Base-by-base conservation (phyloP, 2,888 invertebrate genomes). In the Tholera decimalis region DNA sequence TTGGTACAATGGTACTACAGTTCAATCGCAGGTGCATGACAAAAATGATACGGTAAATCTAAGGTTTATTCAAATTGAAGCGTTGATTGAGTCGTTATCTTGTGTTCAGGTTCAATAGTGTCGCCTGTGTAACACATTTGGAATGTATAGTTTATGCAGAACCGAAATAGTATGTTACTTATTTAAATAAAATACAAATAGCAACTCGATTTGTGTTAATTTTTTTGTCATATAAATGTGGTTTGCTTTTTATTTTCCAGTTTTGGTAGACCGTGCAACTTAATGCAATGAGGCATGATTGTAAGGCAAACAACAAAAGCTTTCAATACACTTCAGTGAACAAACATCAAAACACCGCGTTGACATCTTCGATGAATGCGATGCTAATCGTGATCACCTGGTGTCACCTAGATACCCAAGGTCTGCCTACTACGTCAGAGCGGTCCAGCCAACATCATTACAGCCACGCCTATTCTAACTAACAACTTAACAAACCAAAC, bases 351-450 rank as follows among this genome's bases (percentile, higher is more conserved):
- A 73, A 57, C 43, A 50, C 6, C 22, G 55, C 41, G 51, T 74
- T 64, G 62, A 58, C 66, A 67, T 79, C 77, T 79, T 70, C 70
- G 22, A 43, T 44, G 63, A 60, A 65, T 70, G 46, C 37, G 47
- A 62, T 46, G 46, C 47, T 74, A 70, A 79, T 77, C 70, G 30
- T 43, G 50, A 73, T 49, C 41, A 58, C 53, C 44, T 51, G 61
- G 71, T 89, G 88, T 91, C 89, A 87, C 91, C 90, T 88, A 89
- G 86, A 86, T 87, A 84, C 28, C 66, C 89, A 92, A 93, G 92
- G 92, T 85, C 86, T 80, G 7, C 24, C 46, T 35, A 44, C 51
- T 63, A 66, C 80, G 81, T 75, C 75, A 81, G 56, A 61, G 50
- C 49, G 28, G 67, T 46, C 67, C 46, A 55, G 26, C 47, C 65